Percentiles rank a stretch among this genome's conserved stretches.
Conservation (phyloP, 1,140 invertebrate genomes). For the Mizuhopecten yessoensis region DNA sequence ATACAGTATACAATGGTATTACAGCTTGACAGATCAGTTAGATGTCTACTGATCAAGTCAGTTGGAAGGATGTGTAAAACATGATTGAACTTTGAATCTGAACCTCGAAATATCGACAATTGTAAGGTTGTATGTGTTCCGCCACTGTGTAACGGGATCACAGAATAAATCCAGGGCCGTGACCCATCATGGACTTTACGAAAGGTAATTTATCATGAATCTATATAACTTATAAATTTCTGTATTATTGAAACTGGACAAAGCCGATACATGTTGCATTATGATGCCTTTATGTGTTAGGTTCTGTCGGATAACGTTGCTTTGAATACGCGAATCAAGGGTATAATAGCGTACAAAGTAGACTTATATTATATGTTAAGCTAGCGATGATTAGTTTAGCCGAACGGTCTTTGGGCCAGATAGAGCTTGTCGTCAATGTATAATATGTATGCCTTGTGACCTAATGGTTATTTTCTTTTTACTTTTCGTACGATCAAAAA, state of each 20-base stretch:
- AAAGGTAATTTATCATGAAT: background rate
- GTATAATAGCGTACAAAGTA: background rate
- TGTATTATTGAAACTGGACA: background rate
- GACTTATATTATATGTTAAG: background rate
- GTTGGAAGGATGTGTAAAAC: background rate
- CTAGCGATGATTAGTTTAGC: background rate
- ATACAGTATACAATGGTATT: background rate
- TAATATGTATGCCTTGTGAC: background rate
- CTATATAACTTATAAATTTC: background rate
- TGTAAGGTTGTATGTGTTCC: background rate
- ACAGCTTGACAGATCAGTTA: background rate
- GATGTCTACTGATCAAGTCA: background rate
- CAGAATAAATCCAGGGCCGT: background rate
- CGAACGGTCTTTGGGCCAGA: background rate
- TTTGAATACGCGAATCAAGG: background rate
- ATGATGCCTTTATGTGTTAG: background rate
- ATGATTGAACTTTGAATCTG: background rate
- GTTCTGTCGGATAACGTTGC: background rate
- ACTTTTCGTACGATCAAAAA: background rate
- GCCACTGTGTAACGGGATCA: background rate
- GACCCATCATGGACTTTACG: slow-evolving; percentile 2
- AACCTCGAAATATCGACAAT: background rate
- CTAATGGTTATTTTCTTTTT: background rate
- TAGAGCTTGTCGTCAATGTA: slow-evolving; percentile 13
- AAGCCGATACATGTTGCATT: background rate